phyloP scores from a whole-genome alignment of 1,140 invertebrate species.

The Coelopa frigida region DNA sequence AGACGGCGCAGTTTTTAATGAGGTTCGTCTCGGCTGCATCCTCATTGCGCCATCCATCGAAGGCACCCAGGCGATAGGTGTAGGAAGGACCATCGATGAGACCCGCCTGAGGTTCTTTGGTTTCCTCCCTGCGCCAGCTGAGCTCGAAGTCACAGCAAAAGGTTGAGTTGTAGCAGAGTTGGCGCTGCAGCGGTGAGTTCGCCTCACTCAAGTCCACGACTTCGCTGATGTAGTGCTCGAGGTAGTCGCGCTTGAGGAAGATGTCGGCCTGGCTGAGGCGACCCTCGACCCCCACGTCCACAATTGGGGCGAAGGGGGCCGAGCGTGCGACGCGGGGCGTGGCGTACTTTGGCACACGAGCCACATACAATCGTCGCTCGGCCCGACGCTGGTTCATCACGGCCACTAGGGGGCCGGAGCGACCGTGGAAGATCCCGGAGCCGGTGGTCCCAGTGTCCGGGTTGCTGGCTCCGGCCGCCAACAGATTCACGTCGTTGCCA shows the following conservation, averaged over 20 bases:
- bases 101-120: not conserved
- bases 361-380: slow-evolving; percentile 20
- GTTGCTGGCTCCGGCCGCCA: slow-evolving; percentile 46
- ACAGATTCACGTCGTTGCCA: slow-evolving; percentile 47
- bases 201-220: slow-evolving; percentile 2
- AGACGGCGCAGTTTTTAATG: slow-evolving; percentile 27
- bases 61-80: slow-evolving; percentile 26
- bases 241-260: slow-evolving; percentile 23
- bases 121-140: slow-evolving; percentile 9
- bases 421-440: slow-evolving; percentile 45
- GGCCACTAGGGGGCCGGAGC: slow-evolving; percentile 18
- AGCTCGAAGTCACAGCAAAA: slow-evolving; percentile 33
- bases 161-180: slow-evolving; percentile 16
- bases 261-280: slow-evolving; percentile 7
- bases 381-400: slow-evolving; percentile 17
- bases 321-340: not conserved
- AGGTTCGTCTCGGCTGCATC: slow-evolving; percentile 19
- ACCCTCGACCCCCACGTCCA: no score
- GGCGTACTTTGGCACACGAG: slow-evolving; percentile 43
- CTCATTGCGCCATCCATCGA: slow-evolving; percentile 29
- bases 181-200: not conserved
- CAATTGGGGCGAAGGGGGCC: no score
- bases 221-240: slow-evolving; percentile 22
- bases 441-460: slow-evolving; percentile 38
- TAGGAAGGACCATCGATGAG: no score